Evolutionary conservation across 1,140 invertebrate species (phyloP), one percentile per base, ranked within the genome.

Genomic region (Drosophila ogumai): DNA sequence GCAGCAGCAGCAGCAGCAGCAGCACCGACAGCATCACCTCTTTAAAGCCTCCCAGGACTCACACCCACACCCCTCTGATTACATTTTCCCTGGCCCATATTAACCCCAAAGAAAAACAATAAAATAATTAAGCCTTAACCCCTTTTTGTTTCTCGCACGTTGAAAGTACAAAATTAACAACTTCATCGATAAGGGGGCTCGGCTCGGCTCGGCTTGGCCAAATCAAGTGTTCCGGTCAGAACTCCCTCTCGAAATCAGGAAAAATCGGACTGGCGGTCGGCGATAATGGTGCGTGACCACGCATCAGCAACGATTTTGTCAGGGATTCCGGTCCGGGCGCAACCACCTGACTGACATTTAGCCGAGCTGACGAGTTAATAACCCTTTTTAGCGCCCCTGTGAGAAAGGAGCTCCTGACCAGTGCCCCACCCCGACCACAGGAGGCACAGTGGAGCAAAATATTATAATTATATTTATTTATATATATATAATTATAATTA

Each of bases 251-350:
- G n/a, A 65, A 49, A 58, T 40, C 12, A 6, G 22, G 6, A 19
- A 22, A 65, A 54, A 44, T 67, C 25, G 31, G 46, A 19, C 25
- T 47, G 43, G 9, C 34, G 60, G 52, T 43, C 38, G 36, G 75
- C 66, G 73, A 91, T 88, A 91, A 91, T 91, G 81, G 84, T 91
- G 90, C 91, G 91, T 91, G 91, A 91, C 91, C 90, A 90, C 82
- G 91, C 91, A 91, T 91, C 86, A 90, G 78, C 72, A 90, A 81
- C 86, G 81, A 90, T 90, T 90, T 90, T 90, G 77, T 85, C 85
- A 80, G 80, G 61, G 77, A 82, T 60, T 65, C 72, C 61, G 59
- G 41, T 31, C 31, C 56, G 65, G 54, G 60, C 67, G 57, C 38
- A 66, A 49, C 77, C 81, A 90, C 84, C 85, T 88, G 77, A 88